These are phyloP conservation scores for Pangasianodon gigas DNA, from an alignment of 2,113 vertebrate species.

Conservation along the genomic window DNA sequence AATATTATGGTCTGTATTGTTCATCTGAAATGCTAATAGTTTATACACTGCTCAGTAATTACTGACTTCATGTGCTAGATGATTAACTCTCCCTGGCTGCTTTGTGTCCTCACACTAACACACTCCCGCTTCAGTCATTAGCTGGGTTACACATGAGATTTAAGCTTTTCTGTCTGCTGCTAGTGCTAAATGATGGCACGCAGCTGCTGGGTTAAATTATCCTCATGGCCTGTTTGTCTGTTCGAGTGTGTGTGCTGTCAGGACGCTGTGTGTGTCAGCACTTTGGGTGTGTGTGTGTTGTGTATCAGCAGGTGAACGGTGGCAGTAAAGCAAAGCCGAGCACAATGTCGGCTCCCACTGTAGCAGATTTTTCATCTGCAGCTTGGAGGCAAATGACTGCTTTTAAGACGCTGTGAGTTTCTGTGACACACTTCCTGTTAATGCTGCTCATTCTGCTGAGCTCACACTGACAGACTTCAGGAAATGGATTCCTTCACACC, in stretches of 20 bases:
- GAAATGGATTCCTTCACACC: background rate
- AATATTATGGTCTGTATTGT: background rate
- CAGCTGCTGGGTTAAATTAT: background rate
- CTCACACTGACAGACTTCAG: background rate
- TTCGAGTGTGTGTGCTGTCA: background rate
- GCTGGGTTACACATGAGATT: background rate
- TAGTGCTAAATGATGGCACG: background rate
- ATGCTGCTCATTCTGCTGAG: background rate
- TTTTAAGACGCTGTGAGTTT: background rate
- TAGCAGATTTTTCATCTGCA: background rate
- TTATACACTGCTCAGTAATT: background rate
- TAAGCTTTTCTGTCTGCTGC: background rate
- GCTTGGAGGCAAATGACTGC: background rate
- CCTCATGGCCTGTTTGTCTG: background rate
- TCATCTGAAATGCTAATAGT: background rate
- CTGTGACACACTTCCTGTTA: background rate
- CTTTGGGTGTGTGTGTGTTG: background rate
- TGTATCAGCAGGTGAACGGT: constrained; percentile 47
- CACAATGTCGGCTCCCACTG: background rate
- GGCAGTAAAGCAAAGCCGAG: background rate
- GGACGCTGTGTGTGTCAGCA: background rate
- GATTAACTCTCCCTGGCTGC: background rate
- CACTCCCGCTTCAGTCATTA: no score
- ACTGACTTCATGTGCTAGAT: background rate
- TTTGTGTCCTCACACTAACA: background rate